Evolutionary conservation across 2,113 vertebrate species (phyloP).

Genomic region (Vombatus ursinus): DNA sequence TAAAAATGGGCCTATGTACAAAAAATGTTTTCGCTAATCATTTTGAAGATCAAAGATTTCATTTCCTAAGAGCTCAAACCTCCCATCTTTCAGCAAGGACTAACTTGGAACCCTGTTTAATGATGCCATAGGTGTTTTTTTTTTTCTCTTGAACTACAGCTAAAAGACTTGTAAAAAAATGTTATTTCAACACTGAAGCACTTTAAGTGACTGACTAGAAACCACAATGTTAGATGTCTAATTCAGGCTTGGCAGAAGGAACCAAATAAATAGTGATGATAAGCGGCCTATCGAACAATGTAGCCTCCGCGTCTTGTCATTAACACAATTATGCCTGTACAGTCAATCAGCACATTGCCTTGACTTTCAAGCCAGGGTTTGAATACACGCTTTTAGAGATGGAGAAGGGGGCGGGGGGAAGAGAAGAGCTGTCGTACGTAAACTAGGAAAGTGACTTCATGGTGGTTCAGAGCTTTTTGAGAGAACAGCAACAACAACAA

Average conservation of each 20-base stretch:
- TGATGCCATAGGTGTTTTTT: conserved; percentile 72
- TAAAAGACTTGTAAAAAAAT: conserved; percentile 82
- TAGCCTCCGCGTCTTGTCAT: conserved; percentile 82
- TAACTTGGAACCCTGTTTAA: conserved; percentile 81
- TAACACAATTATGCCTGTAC: conserved; percentile 87
- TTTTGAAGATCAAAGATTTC: conserved; percentile 81
- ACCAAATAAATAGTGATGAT: conserved; percentile 85
- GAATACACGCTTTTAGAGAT: conserved; percentile 81
- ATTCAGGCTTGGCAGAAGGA: conserved; percentile 81
- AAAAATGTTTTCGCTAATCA: conserved; percentile 74
- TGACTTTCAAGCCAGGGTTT: conserved; percentile 82
- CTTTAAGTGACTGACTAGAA: conserved; percentile 84
- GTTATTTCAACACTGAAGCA: conserved; percentile 82
- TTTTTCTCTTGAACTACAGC: conserved; percentile 78
- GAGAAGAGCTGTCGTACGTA: conserved; percentile 77
- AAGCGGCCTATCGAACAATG: conserved; percentile 83
- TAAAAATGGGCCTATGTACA: conserved; percentile 73
- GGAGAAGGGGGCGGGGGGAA: conserved; percentile 66
- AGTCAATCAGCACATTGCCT: conserved; percentile 86
- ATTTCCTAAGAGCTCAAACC: conserved; percentile 80
- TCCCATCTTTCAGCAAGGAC: conserved; percentile 74
- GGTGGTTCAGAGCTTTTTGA: conserved; percentile 78
- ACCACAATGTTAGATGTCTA: conserved; percentile 83
- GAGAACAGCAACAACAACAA: conserved; percentile 75
- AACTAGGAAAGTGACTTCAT: conserved; percentile 73